Percentiles rank a stretch among this genome's conserved stretches.
Evolutionary conservation across 2,888 invertebrate genomes (phyloP).

Genomic region (Drosophila robusta): DNA sequence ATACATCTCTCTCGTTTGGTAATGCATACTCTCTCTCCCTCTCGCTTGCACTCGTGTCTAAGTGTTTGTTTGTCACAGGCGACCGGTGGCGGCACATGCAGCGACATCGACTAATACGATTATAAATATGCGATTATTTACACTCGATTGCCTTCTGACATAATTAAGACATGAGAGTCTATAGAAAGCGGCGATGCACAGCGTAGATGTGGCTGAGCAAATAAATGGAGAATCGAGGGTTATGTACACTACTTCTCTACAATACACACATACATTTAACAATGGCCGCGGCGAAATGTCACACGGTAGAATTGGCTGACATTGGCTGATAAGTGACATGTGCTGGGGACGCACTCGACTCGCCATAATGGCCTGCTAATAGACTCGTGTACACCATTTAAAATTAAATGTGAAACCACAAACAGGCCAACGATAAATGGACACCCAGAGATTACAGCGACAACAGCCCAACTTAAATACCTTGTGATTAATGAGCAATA

Average conservation of each 20-base stretch:
- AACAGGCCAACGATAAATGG: slow-evolving; percentile 63
- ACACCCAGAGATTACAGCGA: slow-evolving; percentile 22
- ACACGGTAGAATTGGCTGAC: slow-evolving; percentile 60
- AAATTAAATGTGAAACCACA: slow-evolving; percentile 69
- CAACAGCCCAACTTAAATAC: slow-evolving; percentile 4
- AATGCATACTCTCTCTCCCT: slow-evolving; percentile 2
- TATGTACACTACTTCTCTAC: slow-evolving; percentile 13
- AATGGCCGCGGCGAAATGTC: slow-evolving; percentile 73
- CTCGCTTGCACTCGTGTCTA: slow-evolving; percentile 29
- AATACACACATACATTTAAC: slow-evolving; percentile 39
- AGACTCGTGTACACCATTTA: slow-evolving; percentile 54
- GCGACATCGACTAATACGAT: slow-evolving; percentile 72
- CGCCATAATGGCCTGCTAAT: slow-evolving; percentile 65
- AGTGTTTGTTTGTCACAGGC: slow-evolving; percentile 61
- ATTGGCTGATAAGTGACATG: slow-evolving; percentile 75
- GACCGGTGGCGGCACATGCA: slow-evolving; percentile 44
- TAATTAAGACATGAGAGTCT: slow-evolving; percentile 72
- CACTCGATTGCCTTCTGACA: slow-evolving; percentile 81
- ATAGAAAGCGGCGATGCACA: slow-evolving; percentile 26
- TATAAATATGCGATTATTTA: slow-evolving; percentile 83
- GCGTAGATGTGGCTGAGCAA: slow-evolving; percentile 40
- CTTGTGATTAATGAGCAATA: slow-evolving; percentile 41
- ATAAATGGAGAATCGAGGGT: slow-evolving; percentile 54
- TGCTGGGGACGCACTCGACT: slow-evolving; percentile 66
- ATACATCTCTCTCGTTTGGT: slow-evolving; percentile 16